Conservation (phyloP, 2,888 invertebrate genomes). For the Thymelicus acteon region DNA sequence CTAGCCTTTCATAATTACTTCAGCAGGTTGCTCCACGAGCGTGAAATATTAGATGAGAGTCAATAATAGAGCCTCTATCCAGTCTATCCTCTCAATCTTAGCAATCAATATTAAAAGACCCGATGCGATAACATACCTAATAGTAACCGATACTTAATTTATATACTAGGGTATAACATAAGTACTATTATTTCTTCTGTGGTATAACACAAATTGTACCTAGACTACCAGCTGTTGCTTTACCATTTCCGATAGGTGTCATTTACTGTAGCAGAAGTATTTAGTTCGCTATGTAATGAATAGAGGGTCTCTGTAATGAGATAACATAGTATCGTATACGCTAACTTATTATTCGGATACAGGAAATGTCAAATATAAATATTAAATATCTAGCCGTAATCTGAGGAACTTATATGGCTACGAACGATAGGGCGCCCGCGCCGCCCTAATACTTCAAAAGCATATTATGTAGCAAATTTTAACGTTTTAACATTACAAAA, state of each 20-base stretch:
- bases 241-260: slow-evolving; percentile 7
- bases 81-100: too few relatives aligned
- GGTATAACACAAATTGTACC: not conserved
- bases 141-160: not conserved
- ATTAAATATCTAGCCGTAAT: not conserved
- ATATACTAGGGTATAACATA: not conserved
- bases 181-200: too few relatives aligned
- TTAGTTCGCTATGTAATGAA: slow-evolving; percentile 1
- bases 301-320: not conserved
- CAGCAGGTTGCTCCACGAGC: too few relatives aligned
- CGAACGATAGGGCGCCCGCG: too few relatives aligned
- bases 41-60: too few relatives aligned
- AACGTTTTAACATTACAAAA: too few relatives aligned
- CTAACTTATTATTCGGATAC: not conserved
- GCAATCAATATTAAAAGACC: too few relatives aligned
- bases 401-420: not conserved
- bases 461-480: too few relatives aligned
- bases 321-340: not conserved
- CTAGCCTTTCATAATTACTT: too few relatives aligned
- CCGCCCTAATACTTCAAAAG: too few relatives aligned
- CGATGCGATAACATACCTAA: too few relatives aligned
- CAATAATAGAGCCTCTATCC: too few relatives aligned
- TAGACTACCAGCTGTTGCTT: not conserved
- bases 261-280: not conserved
- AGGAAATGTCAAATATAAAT: slow-evolving; percentile 1